Percentiles rank a stretch among this genome's conserved stretches.
Evolutionary conservation across 37 sponge, comb jelly and placozoan genomes (phyloP).

Genomic region (Mnemiopsis leidyi): DNA sequence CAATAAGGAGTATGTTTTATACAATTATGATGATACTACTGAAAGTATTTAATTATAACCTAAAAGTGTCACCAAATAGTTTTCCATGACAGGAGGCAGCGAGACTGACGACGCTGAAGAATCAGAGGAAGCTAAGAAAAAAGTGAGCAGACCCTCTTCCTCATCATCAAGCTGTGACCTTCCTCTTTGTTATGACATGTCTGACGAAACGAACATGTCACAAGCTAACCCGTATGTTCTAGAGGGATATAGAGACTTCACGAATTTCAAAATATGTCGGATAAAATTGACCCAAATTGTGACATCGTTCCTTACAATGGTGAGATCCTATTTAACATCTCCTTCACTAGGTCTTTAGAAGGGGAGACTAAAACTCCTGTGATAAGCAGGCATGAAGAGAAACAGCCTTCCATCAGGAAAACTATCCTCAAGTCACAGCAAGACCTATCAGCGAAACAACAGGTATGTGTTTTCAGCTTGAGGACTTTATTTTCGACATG

Average conservation of each 20-base stretch:
- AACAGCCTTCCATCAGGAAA: background rate
- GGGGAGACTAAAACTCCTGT: background rate
- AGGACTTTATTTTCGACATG: too few species aligned
- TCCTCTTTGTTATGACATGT: conserved; percentile 47
- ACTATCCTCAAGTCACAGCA: background rate
- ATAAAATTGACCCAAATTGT: too few species aligned
- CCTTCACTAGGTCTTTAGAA: background rate
- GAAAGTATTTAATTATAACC: too few species aligned
- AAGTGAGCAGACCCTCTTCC: conserved; percentile 34
- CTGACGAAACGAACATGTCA: background rate
- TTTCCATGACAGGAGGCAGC: background rate
- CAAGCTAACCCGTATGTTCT: background rate
- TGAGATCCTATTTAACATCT: too few species aligned
- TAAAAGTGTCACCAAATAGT: too few species aligned
- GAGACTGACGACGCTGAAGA: conserved; percentile 61
- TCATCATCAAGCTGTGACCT: conserved; percentile 46
- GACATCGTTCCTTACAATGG: too few species aligned
- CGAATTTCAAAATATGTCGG: too few species aligned
- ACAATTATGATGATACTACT: too few species aligned
- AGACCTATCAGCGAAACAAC: background rate
- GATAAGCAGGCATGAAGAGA: background rate
- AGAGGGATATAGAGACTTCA: too few species aligned
- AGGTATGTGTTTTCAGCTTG: background rate
- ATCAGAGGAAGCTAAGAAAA: background rate
- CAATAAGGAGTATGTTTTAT: too few species aligned